Evolutionary conservation across 1,140 invertebrate genomes (phyloP), one percentile per base, ranked within the genome.

Genomic region (Drosophila willistoni): DNA sequence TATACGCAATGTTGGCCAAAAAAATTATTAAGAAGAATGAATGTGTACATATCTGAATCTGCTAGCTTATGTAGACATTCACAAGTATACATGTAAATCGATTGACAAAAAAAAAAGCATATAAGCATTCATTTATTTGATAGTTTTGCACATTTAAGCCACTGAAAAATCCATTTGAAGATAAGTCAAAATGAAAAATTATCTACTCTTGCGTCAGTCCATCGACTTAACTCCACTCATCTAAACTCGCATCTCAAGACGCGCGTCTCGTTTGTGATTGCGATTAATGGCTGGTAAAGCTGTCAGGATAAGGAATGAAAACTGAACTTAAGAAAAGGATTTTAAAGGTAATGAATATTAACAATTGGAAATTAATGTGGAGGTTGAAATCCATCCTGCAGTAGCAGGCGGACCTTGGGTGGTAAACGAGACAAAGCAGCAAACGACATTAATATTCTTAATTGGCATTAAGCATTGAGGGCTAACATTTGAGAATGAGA

Each of bases 381-480:
- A 9, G 36, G 1, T 36, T 19, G 64, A 22, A 33, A 55, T 75
- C 72, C 72, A 75, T 22, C 57, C 29, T 29, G 29, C 29, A 5
- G 29, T 6, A 7, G 29, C 29, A 29, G 6, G 29, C 29, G 6
- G 29, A 29, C 29, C 29, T 29, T 29, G 29, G 29, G 29, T 29
- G 71, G 67, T 82, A 78, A 78, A 69, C 75, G 80, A 76, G 63
- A 5, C 64, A 22, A 54, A 61, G 22, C 69, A 79, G 70, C 83
- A 86, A 83, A 77, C 72, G 73, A 89, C 86, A 83, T 87, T 83
- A 87, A 87, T 87, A 87, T 83, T 79, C 76, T 70, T 87, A 87
- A 89, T 87, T 87, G 83, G 79, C 83, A 87, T 89, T 86, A 86
- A 79, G 71, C 79, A 75, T 79, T 62, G 66, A 61, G 42, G 64